These are phyloP conservation scores for Amazona guildingii DNA, from an alignment of 2,113 vertebrate species.

Conservation along the genomic window DNA sequence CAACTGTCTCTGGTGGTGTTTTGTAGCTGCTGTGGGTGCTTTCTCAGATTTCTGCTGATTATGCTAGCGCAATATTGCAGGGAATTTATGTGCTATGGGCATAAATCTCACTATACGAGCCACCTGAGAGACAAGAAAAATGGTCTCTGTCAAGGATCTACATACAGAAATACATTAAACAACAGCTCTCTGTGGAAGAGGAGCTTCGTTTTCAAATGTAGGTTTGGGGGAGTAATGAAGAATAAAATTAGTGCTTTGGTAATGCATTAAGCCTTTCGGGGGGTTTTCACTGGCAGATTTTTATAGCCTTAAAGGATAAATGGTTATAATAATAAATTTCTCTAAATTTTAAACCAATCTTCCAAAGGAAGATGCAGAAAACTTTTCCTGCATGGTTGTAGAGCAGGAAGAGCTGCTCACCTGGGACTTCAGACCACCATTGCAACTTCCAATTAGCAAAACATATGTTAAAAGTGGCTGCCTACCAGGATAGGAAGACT, in stretches of 20 bases:
- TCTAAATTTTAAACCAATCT: constrained; percentile 42
- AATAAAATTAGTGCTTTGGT: constrained; percentile 66
- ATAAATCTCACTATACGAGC: constrained; percentile 63
- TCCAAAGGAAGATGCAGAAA: constrained; percentile 20
- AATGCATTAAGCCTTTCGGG: constrained; percentile 39
- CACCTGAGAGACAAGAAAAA: constrained; percentile 73
- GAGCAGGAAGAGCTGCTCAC: constrained; percentile 15
- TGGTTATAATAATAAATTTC: constrained; percentile 41
- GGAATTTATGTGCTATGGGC: constrained; percentile 65
- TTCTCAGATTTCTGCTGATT: constrained; percentile 67
- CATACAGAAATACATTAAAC: constrained; percentile 72
- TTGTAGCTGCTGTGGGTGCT: constrained; percentile 47
- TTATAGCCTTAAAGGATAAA: constrained; percentile 60
- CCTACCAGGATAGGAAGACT: background rate
- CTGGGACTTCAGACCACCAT: background rate
- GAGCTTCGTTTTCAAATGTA: background rate
- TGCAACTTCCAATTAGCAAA: constrained; percentile 58
- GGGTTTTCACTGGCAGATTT: constrained; percentile 10
- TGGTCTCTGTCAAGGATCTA: constrained; percentile 67
- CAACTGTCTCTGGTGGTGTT: constrained; percentile 14
- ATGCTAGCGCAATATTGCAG: constrained; percentile 60
- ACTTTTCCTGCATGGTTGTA: background rate
- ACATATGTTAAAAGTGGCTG: background rate
- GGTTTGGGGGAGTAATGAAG: constrained; percentile 52
- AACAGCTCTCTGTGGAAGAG: constrained; percentile 28